These are phyloP conservation scores for Cantharis flavilabris DNA, from an alignment of 2,888 invertebrate species.

Conservation along the genomic window DNA sequence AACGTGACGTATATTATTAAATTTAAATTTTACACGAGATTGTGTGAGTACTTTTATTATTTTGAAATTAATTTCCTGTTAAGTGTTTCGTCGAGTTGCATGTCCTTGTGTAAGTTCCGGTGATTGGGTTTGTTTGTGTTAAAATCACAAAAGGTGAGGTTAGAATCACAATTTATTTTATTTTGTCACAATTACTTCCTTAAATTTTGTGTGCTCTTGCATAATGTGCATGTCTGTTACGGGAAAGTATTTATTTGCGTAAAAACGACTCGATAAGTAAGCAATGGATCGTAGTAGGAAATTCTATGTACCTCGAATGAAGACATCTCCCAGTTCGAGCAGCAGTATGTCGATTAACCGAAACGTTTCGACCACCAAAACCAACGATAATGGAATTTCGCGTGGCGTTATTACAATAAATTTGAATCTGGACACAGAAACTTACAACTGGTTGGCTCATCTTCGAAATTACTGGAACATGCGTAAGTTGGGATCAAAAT, in stretches of 20 bases:
- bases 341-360: neutral
- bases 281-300: neutral
- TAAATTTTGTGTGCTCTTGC: neutral
- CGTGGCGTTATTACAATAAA: slow-evolving; percentile 24
- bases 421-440: slow-evolving; percentile 24
- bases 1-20: neutral
- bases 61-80: neutral
- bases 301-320: neutral
- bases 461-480: slow-evolving; percentile 33
- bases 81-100: neutral
- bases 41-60: neutral
- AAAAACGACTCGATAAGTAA: neutral
- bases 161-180: neutral
- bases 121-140: neutral
- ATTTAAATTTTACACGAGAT: neutral
- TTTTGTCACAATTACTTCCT: neutral
- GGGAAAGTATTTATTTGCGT: neutral
- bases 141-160: neutral
- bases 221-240: neutral
- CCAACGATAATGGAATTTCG: neutral
- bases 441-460: slow-evolving; percentile 26
- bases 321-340: neutral
- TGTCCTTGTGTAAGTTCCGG: neutral
- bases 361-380: neutral
- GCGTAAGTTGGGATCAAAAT: slow-evolving; percentile 15